Percentiles rank a stretch among this genome's conserved stretches.
Conservation (phyloP, 2,888 invertebrate genomes). For the Eupithecia exiguata region DNA sequence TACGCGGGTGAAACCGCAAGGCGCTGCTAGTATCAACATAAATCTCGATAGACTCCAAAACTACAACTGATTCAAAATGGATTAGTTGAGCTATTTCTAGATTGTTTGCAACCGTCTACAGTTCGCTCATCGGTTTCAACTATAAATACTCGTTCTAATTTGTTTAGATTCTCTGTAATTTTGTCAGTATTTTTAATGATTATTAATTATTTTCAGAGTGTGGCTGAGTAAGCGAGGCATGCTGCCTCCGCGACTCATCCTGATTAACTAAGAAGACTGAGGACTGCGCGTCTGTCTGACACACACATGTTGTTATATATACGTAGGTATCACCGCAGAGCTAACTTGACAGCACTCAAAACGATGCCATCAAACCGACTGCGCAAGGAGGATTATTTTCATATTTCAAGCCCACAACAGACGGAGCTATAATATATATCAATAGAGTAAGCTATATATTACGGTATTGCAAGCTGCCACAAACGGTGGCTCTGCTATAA, state of each 20-base stretch:
- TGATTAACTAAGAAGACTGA: conserved; percentile 62
- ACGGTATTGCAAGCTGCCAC: too few relatives aligned
- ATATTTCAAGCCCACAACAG: too few relatives aligned
- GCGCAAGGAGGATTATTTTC: too few relatives aligned
- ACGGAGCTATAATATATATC: too few relatives aligned
- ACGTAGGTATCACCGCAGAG: not conserved
- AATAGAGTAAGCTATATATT: too few relatives aligned
- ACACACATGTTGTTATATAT: conserved; percentile 12
- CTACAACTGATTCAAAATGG: not conserved
- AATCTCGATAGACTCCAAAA: not conserved
- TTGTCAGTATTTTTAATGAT: not conserved
- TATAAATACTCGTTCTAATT: not conserved
- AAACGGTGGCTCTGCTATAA: too few relatives aligned
- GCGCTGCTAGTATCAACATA: too few relatives aligned
- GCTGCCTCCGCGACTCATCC: conserved; percentile 73
- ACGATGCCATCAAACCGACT: too few relatives aligned
- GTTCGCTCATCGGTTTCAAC: not conserved
- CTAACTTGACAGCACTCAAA: not conserved
- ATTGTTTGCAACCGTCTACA: not conserved
- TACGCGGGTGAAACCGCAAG: too few relatives aligned
- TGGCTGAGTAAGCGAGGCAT: conserved; percentile 86
- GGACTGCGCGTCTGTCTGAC: conserved; percentile 29
- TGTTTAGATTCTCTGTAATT: not conserved
- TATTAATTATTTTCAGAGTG: conserved; percentile 78
- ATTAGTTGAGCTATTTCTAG: not conserved